phyloP scores from a whole-genome alignment of 2,797 vertebrate species.

The Synanceia verrucosa region DNA sequence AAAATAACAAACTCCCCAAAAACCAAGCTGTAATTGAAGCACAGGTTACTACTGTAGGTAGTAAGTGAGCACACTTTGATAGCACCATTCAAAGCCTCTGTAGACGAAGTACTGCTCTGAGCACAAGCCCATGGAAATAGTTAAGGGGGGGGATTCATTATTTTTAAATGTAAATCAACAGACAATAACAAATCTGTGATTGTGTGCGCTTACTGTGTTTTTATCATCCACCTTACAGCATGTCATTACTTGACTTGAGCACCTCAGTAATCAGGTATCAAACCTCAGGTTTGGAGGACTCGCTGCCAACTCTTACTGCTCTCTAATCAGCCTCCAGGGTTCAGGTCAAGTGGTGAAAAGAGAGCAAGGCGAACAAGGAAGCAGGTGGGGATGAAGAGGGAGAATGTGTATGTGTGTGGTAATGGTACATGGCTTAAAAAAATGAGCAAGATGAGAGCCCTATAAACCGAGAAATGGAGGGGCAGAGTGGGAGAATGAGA shows the following conservation, averaged over 20 bases:
- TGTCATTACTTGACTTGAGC: background rate
- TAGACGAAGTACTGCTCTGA: too few relatives aligned
- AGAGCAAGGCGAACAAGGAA: conserved; percentile 2
- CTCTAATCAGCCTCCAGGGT: conserved; percentile 29
- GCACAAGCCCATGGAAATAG: too few relatives aligned
- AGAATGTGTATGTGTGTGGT: conserved; percentile 4
- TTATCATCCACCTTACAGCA: background rate
- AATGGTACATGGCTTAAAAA: background rate
- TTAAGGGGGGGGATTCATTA: too few relatives aligned
- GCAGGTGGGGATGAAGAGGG: background rate
- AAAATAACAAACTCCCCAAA: too few relatives aligned
- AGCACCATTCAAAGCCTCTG: too few relatives aligned
- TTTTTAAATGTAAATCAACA: background rate
- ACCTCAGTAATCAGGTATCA: background rate
- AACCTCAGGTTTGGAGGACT: background rate
- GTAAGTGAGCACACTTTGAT: too few relatives aligned
- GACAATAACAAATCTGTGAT: too few relatives aligned
- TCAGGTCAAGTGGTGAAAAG: conserved; percentile 33
- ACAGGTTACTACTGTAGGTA: too few relatives aligned
- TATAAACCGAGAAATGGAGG: conserved; percentile 31
- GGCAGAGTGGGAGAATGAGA: conserved; percentile 27
- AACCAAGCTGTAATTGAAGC: too few relatives aligned
- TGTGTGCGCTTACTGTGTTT: background rate
- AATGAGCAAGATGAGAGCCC: conserved; percentile 33
- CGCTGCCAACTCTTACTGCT: conserved; percentile 5